Percentiles rank a stretch among this genome's conserved stretches.
Evolutionary conservation across 1,140 invertebrate genomes (phyloP).

Genomic region (Drosophila melanogaster): Release_6_plus_ISO1_MT NT_037436.4:1809001-1809500

Average conservation of each 20-base stretch:
- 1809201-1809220: conserved; percentile 39
- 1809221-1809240: conserved; percentile 21
- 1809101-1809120: conserved; percentile 79
- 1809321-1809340: conserved; percentile 44
- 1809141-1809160: neutral
- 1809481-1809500: conserved; percentile 41
- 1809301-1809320: conserved; percentile 52
- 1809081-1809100: conserved; percentile 71
- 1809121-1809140: conserved; percentile 60
- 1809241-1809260: conserved; percentile 33
- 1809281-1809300: conserved; percentile 36
- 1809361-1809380: conserved; percentile 47
- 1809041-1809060: conserved; percentile 78
- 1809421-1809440: conserved; percentile 34
- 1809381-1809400: conserved; percentile 55
- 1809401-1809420: conserved; percentile 43
- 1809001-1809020: conserved; percentile 77
- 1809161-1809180: conserved; percentile 9
- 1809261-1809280: conserved; percentile 36
- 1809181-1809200: conserved; percentile 28
- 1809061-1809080: conserved; percentile 73
- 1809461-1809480: conserved; percentile 54
- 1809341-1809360: conserved; percentile 40
- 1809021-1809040: conserved; percentile 37
- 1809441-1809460: conserved; percentile 61